Evolutionary conservation across 2,888 invertebrate genomes (phyloP).

Genomic region (Synergus japonicus): DNA sequence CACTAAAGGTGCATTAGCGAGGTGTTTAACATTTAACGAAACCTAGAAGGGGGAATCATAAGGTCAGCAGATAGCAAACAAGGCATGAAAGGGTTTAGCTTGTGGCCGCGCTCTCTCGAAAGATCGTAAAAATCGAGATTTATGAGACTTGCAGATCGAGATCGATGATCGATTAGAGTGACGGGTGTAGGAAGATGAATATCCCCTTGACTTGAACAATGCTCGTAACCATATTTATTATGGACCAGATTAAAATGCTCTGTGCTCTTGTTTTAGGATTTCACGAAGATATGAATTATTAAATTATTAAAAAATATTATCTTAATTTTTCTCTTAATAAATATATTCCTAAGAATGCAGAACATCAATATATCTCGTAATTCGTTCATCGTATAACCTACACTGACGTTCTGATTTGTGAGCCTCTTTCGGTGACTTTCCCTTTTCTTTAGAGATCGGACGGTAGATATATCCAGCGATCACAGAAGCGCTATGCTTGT

Average conservation of each 20-base stretch:
- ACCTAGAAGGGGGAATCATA: slow-evolving; percentile 47
- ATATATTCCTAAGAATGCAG: not conserved
- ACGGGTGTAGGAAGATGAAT: slow-evolving; percentile 51
- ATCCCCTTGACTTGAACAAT: slow-evolving; percentile 53
- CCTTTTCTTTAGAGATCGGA: slow-evolving; percentile 25
- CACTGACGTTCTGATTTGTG: slow-evolving; percentile 53
- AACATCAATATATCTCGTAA: not conserved
- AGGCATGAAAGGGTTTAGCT: slow-evolving; percentile 45
- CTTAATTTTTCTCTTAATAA: not conserved
- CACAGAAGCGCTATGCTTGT: slow-evolving; percentile 11
- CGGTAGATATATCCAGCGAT: slow-evolving; percentile 12
- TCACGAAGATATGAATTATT: not conserved
- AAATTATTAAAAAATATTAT: not conserved
- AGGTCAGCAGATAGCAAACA: slow-evolving; percentile 41
- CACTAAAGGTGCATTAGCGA: slow-evolving; percentile 37
- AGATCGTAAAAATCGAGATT: slow-evolving; percentile 57
- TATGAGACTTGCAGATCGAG: slow-evolving; percentile 55
- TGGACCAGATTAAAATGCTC: slow-evolving; percentile 30
- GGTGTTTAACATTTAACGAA: slow-evolving; percentile 38
- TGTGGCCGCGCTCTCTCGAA: slow-evolving; percentile 46
- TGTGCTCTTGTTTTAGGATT: not conserved
- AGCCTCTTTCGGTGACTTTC: slow-evolving; percentile 35
- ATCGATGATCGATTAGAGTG: slow-evolving; percentile 58
- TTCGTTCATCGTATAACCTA: slow-evolving; percentile 13
- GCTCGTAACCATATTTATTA: slow-evolving; percentile 50